These are phyloP conservation scores for Catostomus latipinnis DNA, from an alignment of 2,797 vertebrate species.

Conservation along the genomic window DNA sequence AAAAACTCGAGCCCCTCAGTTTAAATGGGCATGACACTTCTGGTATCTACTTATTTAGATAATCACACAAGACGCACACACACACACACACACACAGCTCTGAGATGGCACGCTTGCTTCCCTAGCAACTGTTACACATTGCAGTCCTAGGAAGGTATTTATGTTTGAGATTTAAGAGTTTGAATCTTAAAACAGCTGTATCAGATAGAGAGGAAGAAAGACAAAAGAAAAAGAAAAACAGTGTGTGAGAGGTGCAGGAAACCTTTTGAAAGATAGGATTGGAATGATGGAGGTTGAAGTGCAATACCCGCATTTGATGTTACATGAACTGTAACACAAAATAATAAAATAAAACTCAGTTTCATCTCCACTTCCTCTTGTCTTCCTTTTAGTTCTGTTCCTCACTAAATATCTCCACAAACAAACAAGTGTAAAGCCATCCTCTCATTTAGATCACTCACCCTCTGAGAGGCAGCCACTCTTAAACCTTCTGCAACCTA, in stretches of 20 bases:
- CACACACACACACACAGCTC: no score
- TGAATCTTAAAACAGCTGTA: no score
- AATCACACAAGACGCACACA: no score
- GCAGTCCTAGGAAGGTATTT: no score
- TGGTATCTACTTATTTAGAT: no score
- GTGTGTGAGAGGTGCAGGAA: neutral
- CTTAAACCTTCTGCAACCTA: conserved; percentile 17
- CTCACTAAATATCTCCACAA: conserved; percentile 57
- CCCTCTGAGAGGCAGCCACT: conserved; percentile 6
- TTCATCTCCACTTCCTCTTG: conserved; percentile 57
- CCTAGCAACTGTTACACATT: no score
- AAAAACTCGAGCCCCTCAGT: no score
- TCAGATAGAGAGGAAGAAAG: conserved; percentile 19
- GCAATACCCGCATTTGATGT: no score
- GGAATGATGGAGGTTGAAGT: conserved; percentile 22
- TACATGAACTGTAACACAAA: conserved; percentile 58
- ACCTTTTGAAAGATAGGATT: neutral
- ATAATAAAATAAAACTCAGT: conserved; percentile 64
- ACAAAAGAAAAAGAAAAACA: no score
- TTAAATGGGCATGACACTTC: no score
- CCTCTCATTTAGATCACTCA: neutral
- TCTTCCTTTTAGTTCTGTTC: conserved; percentile 57
- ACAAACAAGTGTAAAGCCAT: conserved; percentile 16
- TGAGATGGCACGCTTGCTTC: no score
- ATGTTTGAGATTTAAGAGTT: no score